Evolutionary conservation across 2,797 vertebrate species (phyloP).

Genomic region (Fringilla coelebs): DNA sequence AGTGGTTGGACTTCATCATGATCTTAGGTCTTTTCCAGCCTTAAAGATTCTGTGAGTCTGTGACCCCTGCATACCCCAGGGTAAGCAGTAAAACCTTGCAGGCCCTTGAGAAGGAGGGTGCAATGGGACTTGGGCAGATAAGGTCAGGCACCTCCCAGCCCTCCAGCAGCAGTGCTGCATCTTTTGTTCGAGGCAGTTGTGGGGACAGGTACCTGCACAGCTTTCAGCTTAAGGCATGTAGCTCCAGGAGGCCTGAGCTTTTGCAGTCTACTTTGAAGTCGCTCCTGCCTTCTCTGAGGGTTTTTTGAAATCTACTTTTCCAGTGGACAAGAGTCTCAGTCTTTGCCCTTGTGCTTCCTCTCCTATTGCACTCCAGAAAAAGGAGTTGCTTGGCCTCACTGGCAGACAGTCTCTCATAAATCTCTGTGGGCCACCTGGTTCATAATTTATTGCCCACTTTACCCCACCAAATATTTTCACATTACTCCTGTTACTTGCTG

Average conservation of each 20-base stretch:
- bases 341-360: neutral
- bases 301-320: neutral
- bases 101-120: neutral
- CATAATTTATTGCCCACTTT: neutral
- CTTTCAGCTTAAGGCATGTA: neutral
- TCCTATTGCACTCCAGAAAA: neutral
- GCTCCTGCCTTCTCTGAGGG: neutral
- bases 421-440: neutral
- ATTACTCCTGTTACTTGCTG: neutral
- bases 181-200: neutral
- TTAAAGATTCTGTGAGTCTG: neutral
- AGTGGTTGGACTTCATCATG: neutral
- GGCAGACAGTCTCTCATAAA: neutral
- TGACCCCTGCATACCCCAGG: neutral
- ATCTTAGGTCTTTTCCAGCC: neutral
- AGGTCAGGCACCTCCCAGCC: neutral
- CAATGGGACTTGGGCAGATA: neutral
- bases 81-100: neutral
- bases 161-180: neutral
- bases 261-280: neutral
- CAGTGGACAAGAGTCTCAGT: neutral
- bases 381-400: neutral
- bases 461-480: neutral
- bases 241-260: neutral
- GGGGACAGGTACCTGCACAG: neutral